Base-by-base conservation (phyloP, 2,797 vertebrate species). In the Myotis findleyi region DNA sequence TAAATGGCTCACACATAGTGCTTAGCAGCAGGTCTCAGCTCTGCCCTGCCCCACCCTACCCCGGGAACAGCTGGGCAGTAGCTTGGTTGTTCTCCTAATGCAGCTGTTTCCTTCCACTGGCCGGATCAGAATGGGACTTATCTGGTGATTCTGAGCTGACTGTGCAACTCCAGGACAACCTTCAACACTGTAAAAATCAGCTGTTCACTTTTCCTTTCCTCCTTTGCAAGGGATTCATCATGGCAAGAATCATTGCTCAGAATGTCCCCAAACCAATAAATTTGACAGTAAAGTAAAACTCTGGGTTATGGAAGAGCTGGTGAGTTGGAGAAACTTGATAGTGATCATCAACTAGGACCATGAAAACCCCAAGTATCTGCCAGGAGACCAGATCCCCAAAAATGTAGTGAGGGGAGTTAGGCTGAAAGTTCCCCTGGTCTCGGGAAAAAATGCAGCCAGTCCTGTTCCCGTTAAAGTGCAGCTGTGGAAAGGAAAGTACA, bases 341-440 rank as follows among this genome's bases (percentile, higher is more conserved):
- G 99, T 99, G 81, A 99, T 99, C 96, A 99, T 99, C 64, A 99
- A 99, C 49, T 98, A 99, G 0, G 98, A 99, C 1, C 99, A 99
- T 0, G 99, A 99, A 98, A 99, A 99, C 13, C 96, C 98, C 36
- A 99, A 99, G 83, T 99, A 99, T 53, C 98, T 99, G 0, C 98
- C 98, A 1, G 99, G 99, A 79, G 98, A 99, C 97, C 98, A 98
- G 96, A 97, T 99, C 95, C 98, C 99, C 7, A 96, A 97, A 90
- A 99, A 99, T 12, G 98, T 99, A 98, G 98, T 99, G 88, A 98
- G 99, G 97, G 57, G 12, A 21, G 30, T 9, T 49, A 90, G 17
- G 7, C 36, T 18, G 13, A 2, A 57, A 76, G 30, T 23, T 47
- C 69, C 38, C 13, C 13, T 18, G 33, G 38, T 53, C 44, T 73